Evolutionary conservation across 2,797 vertebrate species (phyloP).

Genomic region (Salarias fasciatus): DNA sequence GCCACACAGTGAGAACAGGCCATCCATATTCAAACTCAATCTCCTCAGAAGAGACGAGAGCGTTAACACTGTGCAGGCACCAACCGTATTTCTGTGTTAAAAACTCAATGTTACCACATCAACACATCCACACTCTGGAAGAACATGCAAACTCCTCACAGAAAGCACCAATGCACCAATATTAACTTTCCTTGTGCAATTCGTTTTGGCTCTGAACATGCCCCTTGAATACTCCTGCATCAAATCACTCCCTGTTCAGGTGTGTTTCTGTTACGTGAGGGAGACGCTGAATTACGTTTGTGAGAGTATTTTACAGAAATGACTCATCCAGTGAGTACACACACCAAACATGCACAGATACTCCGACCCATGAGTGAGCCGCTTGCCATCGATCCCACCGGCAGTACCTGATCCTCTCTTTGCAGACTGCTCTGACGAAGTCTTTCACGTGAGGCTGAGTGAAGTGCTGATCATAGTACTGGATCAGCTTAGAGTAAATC

Average conservation of each 20-base stretch:
- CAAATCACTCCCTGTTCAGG: constrained; percentile 7
- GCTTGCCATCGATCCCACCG: constrained; percentile 3
- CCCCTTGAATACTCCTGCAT: neutral
- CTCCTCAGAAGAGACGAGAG: too few species aligned
- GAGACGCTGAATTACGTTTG: neutral
- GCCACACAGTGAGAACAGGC: too few species aligned
- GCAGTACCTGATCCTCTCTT: constrained; percentile 89
- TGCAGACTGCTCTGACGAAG: constrained; percentile 88
- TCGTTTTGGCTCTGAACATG: neutral
- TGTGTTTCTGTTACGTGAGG: neutral
- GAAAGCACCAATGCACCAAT: neutral
- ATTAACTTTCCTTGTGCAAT: neutral
- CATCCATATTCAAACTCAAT: too few species aligned
- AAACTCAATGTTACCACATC: too few species aligned
- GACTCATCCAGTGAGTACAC: neutral
- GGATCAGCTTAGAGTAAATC: constrained; percentile 91
- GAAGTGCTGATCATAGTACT: constrained; percentile 87
- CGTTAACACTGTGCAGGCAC: too few species aligned
- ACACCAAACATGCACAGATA: neutral
- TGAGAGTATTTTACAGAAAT: neutral
- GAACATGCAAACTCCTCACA: too few species aligned
- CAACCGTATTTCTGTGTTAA: too few species aligned
- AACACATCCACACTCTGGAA: too few species aligned
- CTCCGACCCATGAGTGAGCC: neutral
- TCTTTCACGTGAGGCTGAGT: constrained; percentile 86